Evolutionary conservation across 2,888 invertebrate genomes (phyloP).

Genomic region (Bursaphelenchus okinawaensis): DNA sequence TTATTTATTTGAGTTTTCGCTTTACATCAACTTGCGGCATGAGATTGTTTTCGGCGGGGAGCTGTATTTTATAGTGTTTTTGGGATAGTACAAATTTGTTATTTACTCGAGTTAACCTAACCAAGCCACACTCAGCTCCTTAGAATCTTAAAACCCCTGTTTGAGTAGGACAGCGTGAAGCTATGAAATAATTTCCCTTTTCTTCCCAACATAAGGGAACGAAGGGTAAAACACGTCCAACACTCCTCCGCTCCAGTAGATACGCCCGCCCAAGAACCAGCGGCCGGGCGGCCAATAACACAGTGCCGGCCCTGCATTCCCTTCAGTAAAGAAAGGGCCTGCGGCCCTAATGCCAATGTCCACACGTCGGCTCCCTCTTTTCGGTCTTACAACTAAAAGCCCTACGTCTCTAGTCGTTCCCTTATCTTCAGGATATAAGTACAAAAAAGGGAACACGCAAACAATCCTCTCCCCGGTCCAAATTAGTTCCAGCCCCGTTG

Average conservation of each 20-base stretch:
- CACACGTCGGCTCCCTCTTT: background rate
- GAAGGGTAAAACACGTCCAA: background rate
- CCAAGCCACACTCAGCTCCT: too few relatives aligned
- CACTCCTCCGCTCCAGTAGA: background rate
- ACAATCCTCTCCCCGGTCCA: background rate
- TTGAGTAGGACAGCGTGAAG: too few relatives aligned
- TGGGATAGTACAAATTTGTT: too few relatives aligned
- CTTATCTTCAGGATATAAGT: background rate
- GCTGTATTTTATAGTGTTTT: too few relatives aligned
- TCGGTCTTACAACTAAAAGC: background rate
- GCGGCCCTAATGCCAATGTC: background rate
- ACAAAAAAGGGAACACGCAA: background rate
- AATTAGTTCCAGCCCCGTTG: background rate
- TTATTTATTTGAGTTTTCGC: too few relatives aligned
- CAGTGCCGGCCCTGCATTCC: background rate
- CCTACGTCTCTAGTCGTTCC: background rate
- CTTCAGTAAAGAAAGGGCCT: background rate
- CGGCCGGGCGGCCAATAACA: background rate
- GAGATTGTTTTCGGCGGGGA: too few relatives aligned
- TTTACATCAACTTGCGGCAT: too few relatives aligned
- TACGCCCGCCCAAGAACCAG: background rate
- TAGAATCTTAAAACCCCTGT: too few relatives aligned
- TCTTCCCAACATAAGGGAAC: background rate
- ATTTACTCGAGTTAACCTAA: too few relatives aligned
- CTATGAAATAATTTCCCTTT: background rate